Percentiles rank a stretch among this genome's conserved stretches.
Conservation (phyloP, 2,797 vertebrate species). For the Labroides dimidiatus region DNA sequence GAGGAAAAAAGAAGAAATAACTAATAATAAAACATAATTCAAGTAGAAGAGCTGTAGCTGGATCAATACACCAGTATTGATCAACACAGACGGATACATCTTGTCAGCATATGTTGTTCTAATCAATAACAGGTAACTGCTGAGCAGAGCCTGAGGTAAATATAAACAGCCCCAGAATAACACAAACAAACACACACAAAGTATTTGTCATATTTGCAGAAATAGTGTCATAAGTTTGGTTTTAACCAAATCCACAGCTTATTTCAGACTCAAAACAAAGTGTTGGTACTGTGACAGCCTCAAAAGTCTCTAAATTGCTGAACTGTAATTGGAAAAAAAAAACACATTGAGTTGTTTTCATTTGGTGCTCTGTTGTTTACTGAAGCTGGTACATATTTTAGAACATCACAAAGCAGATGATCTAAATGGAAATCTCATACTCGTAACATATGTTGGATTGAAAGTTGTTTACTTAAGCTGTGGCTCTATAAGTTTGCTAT, state of each 20-base stretch:
- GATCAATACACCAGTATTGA: background rate
- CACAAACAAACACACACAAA: background rate
- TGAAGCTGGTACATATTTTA: background rate
- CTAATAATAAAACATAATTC: too few relatives aligned
- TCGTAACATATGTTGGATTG: background rate
- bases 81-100: background rate
- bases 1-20: too few relatives aligned
- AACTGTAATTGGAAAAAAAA: background rate
- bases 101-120: background rate
- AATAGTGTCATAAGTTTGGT: background rate
- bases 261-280: background rate
- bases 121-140: conserved; percentile 3
- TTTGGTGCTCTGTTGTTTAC: background rate
- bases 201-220: background rate
- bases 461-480: background rate
- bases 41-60: background rate
- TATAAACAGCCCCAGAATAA: background rate
- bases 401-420: background rate
- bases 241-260: background rate
- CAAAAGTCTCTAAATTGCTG: background rate
- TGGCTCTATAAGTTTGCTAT: background rate
- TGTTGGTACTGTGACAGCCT: background rate
- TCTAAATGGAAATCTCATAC: background rate
- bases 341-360: background rate
- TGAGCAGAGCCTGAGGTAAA: background rate